Base-by-base conservation (phyloP, 2,888 invertebrate species). In the Lepidocyrtoides sp. region DNA sequence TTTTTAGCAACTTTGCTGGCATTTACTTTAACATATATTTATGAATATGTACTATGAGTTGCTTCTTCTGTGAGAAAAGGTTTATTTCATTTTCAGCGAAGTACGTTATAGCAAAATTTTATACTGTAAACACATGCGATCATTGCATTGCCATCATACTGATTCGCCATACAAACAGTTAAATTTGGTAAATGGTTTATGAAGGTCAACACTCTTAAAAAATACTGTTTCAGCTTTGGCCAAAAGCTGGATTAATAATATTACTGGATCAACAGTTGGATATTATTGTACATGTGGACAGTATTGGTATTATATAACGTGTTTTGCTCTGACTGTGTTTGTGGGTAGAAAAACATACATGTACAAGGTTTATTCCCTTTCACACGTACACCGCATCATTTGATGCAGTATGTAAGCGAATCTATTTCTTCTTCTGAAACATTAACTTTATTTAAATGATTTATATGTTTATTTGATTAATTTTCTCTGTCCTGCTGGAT, bases 131-230 rank as follows among this genome's bases (percentile, higher is more conserved):
- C n/a, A n/a, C n/a, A n/a, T n/a, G n/a, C n/a, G n/a, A n/a, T n/a
- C n/a, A n/a, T n/a, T n/a, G n/a, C n/a, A n/a, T n/a, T n/a, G n/a
- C n/a, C n/a, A n/a, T n/a, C n/a, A n/a, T n/a, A n/a, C n/a, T n/a
- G n/a, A n/a, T 20, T 36, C 69, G 20, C 10, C 63, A 63, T 29
- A 20, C 41, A 17, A 69, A 20, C 8, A 41, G 69, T 69, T 32
- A 1, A 66, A 41, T 69, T 69, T 69, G 20, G 69, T 72, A 72
- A 72, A 72, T 72, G 72, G 44, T 20, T 48, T 12, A 14, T 72
- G 44, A 72, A 72, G 72, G 72, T 14, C 72, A 44, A 1, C 26
- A 14, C 10, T 72, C 20, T 20, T 20, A 72, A 7, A 23, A 44
- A n/a, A 44, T 4, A 23, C 10, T 20, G 8, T 12, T 41, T 26